Evolutionary conservation across 2,797 vertebrate genomes (phyloP).

Genomic region (Amphiprion clarkii): DNA sequence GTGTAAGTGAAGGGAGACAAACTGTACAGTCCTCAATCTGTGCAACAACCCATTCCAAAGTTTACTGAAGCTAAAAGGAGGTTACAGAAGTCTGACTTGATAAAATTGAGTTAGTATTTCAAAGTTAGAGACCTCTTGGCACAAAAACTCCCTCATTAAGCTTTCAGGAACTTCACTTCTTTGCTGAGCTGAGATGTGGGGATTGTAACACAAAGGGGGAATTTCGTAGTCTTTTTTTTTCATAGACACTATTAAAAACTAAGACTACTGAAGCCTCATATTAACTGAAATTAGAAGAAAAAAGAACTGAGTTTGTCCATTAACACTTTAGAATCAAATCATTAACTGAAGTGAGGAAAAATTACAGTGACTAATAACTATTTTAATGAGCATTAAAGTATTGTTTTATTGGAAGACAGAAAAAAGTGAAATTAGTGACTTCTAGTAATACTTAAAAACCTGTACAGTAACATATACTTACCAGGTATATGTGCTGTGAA

Average conservation of each 20-base stretch:
- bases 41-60: background rate
- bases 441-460: background rate
- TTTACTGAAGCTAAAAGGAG: background rate
- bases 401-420: background rate
- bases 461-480: slow-evolving; percentile 23
- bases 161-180: background rate
- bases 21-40: background rate
- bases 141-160: background rate
- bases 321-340: background rate
- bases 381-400: background rate
- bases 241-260: background rate
- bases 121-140: background rate
- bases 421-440: background rate
- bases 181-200: background rate
- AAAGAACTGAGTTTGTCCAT: too few species aligned
- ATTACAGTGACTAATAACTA: background rate
- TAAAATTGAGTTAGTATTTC: background rate
- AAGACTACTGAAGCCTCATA: background rate
- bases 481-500: slow-evolving; percentile 74
- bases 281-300: background rate
- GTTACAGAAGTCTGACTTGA: background rate
- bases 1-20: background rate
- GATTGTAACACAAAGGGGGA: background rate
- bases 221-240: background rate
- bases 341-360: background rate